phyloP scores from a whole-genome alignment of 2,113 vertebrate species.

The Paracanthobrama guichenoti region DNA sequence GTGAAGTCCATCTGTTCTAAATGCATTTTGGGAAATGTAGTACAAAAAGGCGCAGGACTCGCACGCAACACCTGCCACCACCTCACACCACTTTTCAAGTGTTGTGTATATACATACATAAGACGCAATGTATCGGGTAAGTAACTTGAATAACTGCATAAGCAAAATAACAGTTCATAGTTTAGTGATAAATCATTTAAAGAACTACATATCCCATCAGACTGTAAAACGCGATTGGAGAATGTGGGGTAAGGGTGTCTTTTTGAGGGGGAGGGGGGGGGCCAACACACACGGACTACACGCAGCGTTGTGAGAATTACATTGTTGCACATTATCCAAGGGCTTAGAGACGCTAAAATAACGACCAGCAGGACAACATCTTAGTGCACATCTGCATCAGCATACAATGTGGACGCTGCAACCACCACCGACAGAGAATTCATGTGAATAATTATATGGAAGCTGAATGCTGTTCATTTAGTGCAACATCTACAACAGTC shows the following conservation, averaged over 20 bases:
- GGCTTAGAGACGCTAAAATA: conserved; percentile 9
- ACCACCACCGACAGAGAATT: conserved; percentile 16
- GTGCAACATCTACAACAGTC: conserved; percentile 29
- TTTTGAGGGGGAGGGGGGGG: conserved; percentile 31
- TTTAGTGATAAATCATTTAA: background rate
- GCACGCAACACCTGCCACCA: background rate
- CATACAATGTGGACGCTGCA: background rate
- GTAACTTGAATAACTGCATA: background rate
- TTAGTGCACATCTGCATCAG: conserved; percentile 40
- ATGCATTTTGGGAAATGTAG: conserved; percentile 49
- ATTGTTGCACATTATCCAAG: background rate
- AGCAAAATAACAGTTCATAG: background rate
- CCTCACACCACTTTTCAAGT: background rate
- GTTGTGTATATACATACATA: background rate
- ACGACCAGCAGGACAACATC: background rate
- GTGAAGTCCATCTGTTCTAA: background rate
- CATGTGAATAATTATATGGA: conserved; percentile 41
- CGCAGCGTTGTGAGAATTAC: background rate
- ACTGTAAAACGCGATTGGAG: background rate
- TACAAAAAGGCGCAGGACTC: background rate
- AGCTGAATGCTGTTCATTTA: conserved; percentile 34
- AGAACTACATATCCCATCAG: conserved; percentile 48
- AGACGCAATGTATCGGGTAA: background rate
- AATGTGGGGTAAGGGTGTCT: conserved; percentile 31
- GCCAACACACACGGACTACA: background rate